phyloP scores from a whole-genome alignment of 64 coral and sea anemone genomes.

The Porites lutea region DNA sequence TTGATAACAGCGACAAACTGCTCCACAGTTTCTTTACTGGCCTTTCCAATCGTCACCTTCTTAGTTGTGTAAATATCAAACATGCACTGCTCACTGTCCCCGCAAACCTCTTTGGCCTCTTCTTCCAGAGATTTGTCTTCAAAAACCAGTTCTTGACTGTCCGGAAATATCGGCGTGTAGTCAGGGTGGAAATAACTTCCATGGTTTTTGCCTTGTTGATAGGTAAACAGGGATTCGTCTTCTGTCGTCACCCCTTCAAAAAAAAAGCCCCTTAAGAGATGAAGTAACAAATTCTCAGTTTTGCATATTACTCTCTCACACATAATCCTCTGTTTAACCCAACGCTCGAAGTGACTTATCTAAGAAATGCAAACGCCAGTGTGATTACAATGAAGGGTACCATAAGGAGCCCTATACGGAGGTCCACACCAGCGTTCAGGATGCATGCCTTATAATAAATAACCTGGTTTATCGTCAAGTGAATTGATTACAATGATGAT shows the following conservation, averaged over 20 bases:
- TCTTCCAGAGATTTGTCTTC: constrained; percentile 26
- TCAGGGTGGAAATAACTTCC: constrained; percentile 35
- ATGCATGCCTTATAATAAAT: too few species aligned
- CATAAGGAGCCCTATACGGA: too few species aligned
- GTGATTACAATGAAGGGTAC: too few species aligned
- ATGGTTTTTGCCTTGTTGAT: constrained; percentile 51
- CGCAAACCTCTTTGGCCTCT: constrained; percentile 57
- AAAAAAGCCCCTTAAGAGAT: neutral
- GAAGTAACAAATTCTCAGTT: neutral
- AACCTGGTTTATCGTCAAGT: too few species aligned
- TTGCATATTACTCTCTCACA: too few species aligned
- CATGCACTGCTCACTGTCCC: constrained; percentile 69
- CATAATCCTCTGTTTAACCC: too few species aligned
- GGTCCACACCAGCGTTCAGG: too few species aligned
- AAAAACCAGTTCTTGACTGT: constrained; percentile 58
- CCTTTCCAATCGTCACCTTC: constrained; percentile 69
- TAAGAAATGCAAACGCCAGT: too few species aligned
- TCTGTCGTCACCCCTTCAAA: constrained; percentile 63
- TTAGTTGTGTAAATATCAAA: constrained; percentile 73
- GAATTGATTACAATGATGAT: too few species aligned
- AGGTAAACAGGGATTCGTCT: constrained; percentile 72
- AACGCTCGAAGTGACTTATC: too few species aligned
- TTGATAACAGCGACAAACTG: constrained; percentile 55
- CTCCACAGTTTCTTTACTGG: constrained; percentile 57
- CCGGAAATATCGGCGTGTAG: constrained; percentile 60